Evolutionary conservation across 2,113 vertebrate species (phyloP), one percentile per base, ranked within the genome.

Genomic region (Nothocercus nigrocapillus): DNA sequence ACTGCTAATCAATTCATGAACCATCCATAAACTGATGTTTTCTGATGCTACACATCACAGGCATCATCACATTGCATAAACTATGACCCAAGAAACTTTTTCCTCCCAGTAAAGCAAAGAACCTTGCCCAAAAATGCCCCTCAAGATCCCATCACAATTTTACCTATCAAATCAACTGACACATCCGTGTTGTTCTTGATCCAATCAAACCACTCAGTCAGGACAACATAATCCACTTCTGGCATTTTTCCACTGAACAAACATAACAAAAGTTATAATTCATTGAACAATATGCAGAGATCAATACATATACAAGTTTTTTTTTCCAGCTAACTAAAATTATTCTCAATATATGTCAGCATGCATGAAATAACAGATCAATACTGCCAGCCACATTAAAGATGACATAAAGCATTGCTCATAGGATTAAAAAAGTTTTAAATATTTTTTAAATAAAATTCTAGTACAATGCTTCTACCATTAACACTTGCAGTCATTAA

Each of bases 121-220:
- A 49, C 18, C 73, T 63, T 79, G 32, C 67, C 73, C 56, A 51
- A 63, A 42, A 54, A 66, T 2, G 3, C 6, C 49, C 77, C 34
- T 68, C 64, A 69, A 84, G 51, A 47, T 51, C 21, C 69, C 78
- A 79, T 10, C 18, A 45, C 11, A 22, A 61, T 34, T 96, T 98
- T 97, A 99, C 99, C 99, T 85, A 99, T 99, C 66, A 99, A 96
- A 94, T 99, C 98, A 17, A 99, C 83, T 0, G 99, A 98, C 87
- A 99, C 83, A 9, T 97, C 95, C 1, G 98, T 96, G 96, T 99
- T 99, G 45, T 84, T 96, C 73, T 96, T 94, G 84, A 99, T 99
- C 99, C 99, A 99, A 70, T 99, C 98, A 96, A 99, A 99, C 99
- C 99, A 99, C 92, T 99, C 99, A 1, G 93, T 98, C 44, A 99